Percentiles rank a stretch among this genome's conserved stretches.
Evolutionary conservation across 2,888 invertebrate species (phyloP).

Genomic region (Andrena marginata): DNA sequence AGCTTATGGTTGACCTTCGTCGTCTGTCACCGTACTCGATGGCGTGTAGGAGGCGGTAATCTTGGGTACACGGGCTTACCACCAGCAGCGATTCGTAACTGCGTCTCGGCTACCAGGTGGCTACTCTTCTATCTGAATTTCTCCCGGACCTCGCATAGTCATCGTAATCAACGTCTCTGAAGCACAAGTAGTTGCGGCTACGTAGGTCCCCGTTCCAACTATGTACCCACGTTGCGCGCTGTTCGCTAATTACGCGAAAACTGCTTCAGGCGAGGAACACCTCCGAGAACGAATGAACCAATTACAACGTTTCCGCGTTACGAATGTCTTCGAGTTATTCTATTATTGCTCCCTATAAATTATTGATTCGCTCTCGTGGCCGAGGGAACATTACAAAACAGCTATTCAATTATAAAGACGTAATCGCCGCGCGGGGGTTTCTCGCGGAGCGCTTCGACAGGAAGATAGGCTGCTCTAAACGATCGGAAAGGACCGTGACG

Average conservation of each 20-base stretch:
- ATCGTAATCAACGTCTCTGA: slow-evolving; percentile 16
- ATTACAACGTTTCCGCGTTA: slow-evolving; percentile 42
- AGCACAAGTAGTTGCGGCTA: neutral
- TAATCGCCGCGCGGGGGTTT: slow-evolving; percentile 40
- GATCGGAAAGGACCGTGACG: neutral
- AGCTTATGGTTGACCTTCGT: slow-evolving; percentile 62
- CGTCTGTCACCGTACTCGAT: slow-evolving; percentile 71
- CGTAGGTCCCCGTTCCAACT: neutral
- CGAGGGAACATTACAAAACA: slow-evolving; percentile 28
- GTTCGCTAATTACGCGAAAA: slow-evolving; percentile 9
- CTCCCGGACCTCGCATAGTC: neutral
- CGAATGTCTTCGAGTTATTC: slow-evolving; percentile 40
- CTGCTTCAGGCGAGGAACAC: neutral
- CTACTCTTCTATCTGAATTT: neutral
- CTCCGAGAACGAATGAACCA: slow-evolving; percentile 31
- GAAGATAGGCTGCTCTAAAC: neutral
- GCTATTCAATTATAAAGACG: slow-evolving; percentile 51
- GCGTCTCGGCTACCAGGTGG: slow-evolving; percentile 32
- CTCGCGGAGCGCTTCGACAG: slow-evolving; percentile 13
- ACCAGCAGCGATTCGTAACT: slow-evolving; percentile 71
- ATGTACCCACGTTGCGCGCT: neutral
- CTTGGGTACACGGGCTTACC: slow-evolving; percentile 68
- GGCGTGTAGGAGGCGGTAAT: slow-evolving; percentile 72
- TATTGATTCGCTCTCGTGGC: slow-evolving; percentile 18
- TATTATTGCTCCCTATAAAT: slow-evolving; percentile 50